Evolutionary conservation across 2,113 vertebrate genomes (phyloP).

Genomic region (Lota lota): DNA sequence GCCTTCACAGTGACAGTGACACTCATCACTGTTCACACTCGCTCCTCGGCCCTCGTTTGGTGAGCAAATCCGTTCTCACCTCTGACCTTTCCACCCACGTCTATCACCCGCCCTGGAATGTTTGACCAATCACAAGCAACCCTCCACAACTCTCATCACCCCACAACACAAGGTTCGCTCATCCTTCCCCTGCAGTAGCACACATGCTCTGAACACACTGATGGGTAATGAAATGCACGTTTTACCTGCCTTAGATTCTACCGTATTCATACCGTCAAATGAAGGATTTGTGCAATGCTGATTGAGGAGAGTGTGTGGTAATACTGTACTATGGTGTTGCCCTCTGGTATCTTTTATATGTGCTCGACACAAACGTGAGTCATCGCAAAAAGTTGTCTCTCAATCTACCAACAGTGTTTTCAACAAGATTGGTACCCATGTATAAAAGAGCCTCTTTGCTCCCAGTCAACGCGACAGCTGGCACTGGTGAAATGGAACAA

Average conservation of each 20-base stretch:
- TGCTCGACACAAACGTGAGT: conserved; percentile 56
- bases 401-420: conserved; percentile 25
- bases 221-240: conserved; percentile 45
- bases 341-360: conserved; percentile 54
- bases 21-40: no score
- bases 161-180: conserved; percentile 11
- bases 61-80: background rate
- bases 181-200: conserved; percentile 30
- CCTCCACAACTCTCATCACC: conserved; percentile 20
- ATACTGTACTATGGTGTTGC: conserved; percentile 49
- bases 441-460: conserved; percentile 53
- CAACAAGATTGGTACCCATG: conserved; percentile 55
- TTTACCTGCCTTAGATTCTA: conserved; percentile 45
- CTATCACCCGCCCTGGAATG: conserved; percentile 43
- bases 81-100: conserved; percentile 22
- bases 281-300: conserved; percentile 65
- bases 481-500: conserved; percentile 75
- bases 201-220: conserved; percentile 31
- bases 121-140: conserved; percentile 33
- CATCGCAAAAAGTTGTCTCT: conserved; percentile 50
- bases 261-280: conserved; percentile 49
- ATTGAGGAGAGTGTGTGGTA: conserved; percentile 54
- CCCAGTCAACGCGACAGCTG: conserved; percentile 65
- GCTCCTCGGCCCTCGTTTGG: background rate
- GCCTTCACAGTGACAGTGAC: background rate